Conservation (phyloP, 2,888 invertebrate genomes). For the Drosophila koepferae region DNA sequence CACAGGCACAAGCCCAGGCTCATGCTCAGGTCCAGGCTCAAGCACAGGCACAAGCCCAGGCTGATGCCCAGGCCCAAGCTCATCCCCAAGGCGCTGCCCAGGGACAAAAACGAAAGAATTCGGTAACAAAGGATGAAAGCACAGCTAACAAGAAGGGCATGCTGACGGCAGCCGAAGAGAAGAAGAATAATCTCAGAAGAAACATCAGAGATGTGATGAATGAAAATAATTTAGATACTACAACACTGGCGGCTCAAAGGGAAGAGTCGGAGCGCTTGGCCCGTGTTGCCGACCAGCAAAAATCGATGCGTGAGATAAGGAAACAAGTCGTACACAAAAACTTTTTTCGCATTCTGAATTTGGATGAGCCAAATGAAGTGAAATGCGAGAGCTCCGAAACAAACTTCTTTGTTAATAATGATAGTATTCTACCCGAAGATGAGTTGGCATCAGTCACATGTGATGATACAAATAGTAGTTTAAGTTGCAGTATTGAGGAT, state of each 20-base stretch:
- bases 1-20: background rate
- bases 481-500: conserved; percentile 69
- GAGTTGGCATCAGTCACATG: conserved; percentile 59
- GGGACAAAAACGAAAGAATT: conserved; percentile 51
- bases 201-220: conserved; percentile 97
- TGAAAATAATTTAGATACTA: conserved; percentile 96
- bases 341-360: conserved; percentile 86
- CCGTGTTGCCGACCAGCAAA: conserved; percentile 93
- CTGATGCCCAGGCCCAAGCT: background rate
- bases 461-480: conserved; percentile 70
- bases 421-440: conserved; percentile 60
- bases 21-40: background rate
- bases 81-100: conserved; percentile 6
- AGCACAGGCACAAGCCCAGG: background rate
- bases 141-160: conserved; percentile 54
- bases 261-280: conserved; percentile 96
- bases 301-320: conserved; percentile 92
- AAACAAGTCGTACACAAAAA: conserved; percentile 90
- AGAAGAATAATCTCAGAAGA: conserved; percentile 89
- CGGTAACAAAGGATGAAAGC: conserved; percentile 57
- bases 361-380: conserved; percentile 67
- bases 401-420: conserved; percentile 34
- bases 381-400: conserved; percentile 42
- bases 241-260: conserved; percentile 95
- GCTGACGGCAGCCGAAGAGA: conserved; percentile 71